Conservation (phyloP, 2,113 vertebrate species). For the Neodon shergylaensis region DNA sequence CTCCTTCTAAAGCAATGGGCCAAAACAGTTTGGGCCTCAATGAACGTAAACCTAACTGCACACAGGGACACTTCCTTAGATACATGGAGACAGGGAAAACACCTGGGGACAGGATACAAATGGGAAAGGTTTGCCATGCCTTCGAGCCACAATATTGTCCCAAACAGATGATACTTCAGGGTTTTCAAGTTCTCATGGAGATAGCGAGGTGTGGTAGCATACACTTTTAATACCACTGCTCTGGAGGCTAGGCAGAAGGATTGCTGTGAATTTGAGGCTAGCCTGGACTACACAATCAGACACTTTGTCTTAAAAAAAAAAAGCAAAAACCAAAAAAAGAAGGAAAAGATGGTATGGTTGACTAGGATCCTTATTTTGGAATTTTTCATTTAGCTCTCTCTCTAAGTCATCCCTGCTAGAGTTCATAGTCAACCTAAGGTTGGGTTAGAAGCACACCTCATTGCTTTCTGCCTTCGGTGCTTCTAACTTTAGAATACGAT, state of each 20-base stretch:
- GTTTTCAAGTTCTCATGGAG: not conserved
- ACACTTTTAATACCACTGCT: not conserved
- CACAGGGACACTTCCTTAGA: not conserved
- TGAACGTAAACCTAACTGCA: slow-evolving; percentile 39
- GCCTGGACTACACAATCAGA: not conserved
- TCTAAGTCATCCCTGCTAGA: not conserved
- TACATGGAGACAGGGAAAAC: not conserved
- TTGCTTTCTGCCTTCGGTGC: not conserved
- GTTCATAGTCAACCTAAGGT: not conserved
- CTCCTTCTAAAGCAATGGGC: slow-evolving; percentile 14
- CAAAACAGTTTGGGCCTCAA: not conserved
- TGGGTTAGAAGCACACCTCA: not conserved
- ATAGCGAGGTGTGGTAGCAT: too few species aligned
- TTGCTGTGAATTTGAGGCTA: not conserved
- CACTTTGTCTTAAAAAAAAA: not conserved
- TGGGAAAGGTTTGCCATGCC: fast-evolving
- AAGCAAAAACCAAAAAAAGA: not conserved
- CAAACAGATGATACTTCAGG: not conserved
- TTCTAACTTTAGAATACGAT: not conserved
- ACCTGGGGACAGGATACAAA: not conserved
- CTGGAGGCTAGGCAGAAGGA: not conserved
- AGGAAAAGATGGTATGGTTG: too few species aligned
- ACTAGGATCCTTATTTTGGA: not conserved
- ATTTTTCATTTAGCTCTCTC: not conserved
- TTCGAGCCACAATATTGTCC: not conserved